Conservation (phyloP, 2,888 invertebrate species). For the Nymphalis urticae region DNA sequence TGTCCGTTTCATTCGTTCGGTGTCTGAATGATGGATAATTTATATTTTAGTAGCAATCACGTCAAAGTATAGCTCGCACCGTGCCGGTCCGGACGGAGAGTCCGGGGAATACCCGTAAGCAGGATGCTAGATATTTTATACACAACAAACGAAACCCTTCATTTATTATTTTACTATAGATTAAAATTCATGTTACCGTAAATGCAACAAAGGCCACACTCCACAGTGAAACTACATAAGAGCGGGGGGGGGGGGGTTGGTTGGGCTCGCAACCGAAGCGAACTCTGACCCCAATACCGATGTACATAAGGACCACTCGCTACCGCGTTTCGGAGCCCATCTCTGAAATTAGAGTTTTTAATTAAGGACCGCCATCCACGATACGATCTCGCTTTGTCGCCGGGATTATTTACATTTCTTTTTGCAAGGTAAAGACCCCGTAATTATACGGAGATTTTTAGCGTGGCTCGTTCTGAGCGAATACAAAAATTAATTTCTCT, state of each 20-base stretch:
- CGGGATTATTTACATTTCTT: slow-evolving; percentile 44
- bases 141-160: background rate
- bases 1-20: background rate
- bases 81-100: background rate
- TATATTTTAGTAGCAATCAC: slow-evolving; percentile 4
- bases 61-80: background rate
- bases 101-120: slow-evolving; percentile 1
- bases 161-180: slow-evolving; percentile 16
- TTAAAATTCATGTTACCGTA: slow-evolving; percentile 20
- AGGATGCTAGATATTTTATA: background rate
- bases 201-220: slow-evolving; percentile 8
- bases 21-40: background rate
- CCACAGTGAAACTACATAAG: background rate
- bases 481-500: slow-evolving; percentile 42
- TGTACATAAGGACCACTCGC: slow-evolving; percentile 20
- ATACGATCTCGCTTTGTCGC: slow-evolving; percentile 50
- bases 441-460: slow-evolving; percentile 41
- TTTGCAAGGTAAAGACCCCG: slow-evolving; percentile 40
- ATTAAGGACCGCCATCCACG: slow-evolving; percentile 49
- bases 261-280: background rate
- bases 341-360: slow-evolving; percentile 53
- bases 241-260: too few species aligned
- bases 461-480: slow-evolving; percentile 18
- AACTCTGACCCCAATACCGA: slow-evolving; percentile 23
- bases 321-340: slow-evolving; percentile 23